A percentile compares a stretch with the other conserved stretches of the same genome.
phyloP scores from a whole-genome alignment of 1,140 invertebrate species.

The Amyelois transitella region DNA sequence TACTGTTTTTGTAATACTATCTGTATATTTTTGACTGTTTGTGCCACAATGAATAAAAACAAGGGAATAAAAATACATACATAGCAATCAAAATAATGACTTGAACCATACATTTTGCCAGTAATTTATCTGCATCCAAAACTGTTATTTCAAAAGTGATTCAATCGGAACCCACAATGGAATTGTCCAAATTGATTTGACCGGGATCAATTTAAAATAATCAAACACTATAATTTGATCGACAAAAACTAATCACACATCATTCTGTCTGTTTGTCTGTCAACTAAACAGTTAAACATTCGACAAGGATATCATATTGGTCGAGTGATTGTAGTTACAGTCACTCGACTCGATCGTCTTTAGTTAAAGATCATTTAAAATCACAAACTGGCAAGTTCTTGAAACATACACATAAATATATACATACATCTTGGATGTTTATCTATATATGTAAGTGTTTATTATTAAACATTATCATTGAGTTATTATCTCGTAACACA shows the following conservation, averaged over 20 bases:
- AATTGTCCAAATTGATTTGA: neutral
- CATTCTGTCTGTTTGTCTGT: constrained; percentile 15
- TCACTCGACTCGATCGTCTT: no score
- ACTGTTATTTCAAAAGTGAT: neutral
- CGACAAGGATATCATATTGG: neutral
- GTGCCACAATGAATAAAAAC: no score
- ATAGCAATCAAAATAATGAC: neutral
- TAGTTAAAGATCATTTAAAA: no score
- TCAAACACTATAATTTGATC: constrained; percentile 9
- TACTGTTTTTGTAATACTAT: no score
- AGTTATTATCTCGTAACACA: no score
- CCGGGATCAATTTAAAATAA: constrained; percentile 7
- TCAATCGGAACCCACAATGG: neutral
- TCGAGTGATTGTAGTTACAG: neutral
- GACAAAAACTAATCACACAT: constrained; percentile 20
- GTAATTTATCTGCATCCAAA: neutral
- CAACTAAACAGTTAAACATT: constrained; percentile 13
- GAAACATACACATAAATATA: no score
- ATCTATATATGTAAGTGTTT: no score
- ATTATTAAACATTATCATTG: no score
- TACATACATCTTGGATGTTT: no score
- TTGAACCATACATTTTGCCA: neutral
- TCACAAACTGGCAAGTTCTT: no score
- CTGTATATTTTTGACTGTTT: no score
- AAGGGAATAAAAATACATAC: no score